Conservation (phyloP, 1,140 invertebrate genomes). For the Cataglyphis hispanica region DNA sequence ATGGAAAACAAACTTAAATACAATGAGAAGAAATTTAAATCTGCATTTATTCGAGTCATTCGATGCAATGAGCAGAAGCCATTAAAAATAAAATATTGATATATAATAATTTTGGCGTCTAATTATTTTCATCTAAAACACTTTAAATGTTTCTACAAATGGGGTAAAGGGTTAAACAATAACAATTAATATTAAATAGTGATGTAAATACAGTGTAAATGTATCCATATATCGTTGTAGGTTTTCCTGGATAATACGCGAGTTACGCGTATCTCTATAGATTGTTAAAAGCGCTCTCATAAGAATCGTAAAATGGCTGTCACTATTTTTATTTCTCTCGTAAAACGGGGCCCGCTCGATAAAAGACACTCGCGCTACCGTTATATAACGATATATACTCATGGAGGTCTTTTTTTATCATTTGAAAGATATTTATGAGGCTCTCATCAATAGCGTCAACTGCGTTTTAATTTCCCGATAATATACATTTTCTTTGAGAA, state of each 20-base stretch:
- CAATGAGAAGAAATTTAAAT: not conserved
- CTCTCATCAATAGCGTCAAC: not conserved
- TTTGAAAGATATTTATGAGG: slow-evolving; percentile 49
- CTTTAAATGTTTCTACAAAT: not conserved
- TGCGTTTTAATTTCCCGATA: slow-evolving; percentile 32
- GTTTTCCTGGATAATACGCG: slow-evolving; percentile 2
- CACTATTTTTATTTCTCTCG: slow-evolving; percentile 61
- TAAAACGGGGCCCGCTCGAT: slow-evolving; percentile 53
- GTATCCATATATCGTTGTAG: not conserved
- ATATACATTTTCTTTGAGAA: not conserved
- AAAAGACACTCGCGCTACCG: slow-evolving; percentile 50
- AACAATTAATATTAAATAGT: not conserved
- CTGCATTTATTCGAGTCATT: not conserved
- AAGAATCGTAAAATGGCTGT: slow-evolving; percentile 53
- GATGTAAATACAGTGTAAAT: not conserved
- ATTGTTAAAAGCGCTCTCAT: slow-evolving; percentile 47
- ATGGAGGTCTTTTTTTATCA: slow-evolving; percentile 47
- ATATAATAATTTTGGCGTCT: not conserved
- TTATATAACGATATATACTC: slow-evolving; percentile 54
- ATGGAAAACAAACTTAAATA: not conserved
- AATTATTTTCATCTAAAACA: slow-evolving; percentile 10
- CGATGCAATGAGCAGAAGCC: not conserved
- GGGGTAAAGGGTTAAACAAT: not conserved
- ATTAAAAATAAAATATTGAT: not conserved
- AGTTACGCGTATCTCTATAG: slow-evolving; percentile 21